Base-by-base conservation (phyloP, 2,113 vertebrate genomes). In the Malurus alboscapulatus region DNA sequence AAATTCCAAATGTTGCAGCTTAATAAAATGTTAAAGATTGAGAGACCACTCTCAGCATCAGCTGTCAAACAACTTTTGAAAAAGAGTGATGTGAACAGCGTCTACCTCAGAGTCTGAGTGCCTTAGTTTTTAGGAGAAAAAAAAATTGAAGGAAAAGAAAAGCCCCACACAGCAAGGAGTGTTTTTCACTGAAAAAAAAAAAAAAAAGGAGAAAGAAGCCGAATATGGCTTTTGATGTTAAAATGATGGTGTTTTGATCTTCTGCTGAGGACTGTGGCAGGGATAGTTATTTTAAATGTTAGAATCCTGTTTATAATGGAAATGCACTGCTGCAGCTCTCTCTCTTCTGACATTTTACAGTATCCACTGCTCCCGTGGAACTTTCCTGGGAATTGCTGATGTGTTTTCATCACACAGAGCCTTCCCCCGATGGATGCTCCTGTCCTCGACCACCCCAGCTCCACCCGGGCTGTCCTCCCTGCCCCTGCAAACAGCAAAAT, bases 21-120 rank as follows among this genome's bases (percentile, higher is more conserved):
- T 97, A 97, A 97, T 98, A 96, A 98, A 98, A 97, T 92, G 97
- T 97, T 98, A 94, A 98, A 97, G 94, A 97, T 88, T 94, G 76
- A n/a, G n/a, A n/a, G n/a, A n/a, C n/a, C n/a, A n/a, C n/a, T 97
- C 97, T 68, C 32, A 97, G 98, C 98, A 98, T 94, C 78, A 93
- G 94, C 98, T 98, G 98, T 98, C 98, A 98, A 98, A 95, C 69
- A 94, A 97, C 95, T 98, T 96, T 94, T 96, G 96, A 97, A 98
- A 97, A 97, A 96, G 97, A 97, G 95, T 96, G 95, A 97, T 93
- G 97, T 89, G 97, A 98, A 97, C 97, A 97, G 92, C 67, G 90
- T 97, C 95, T 84, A 89, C 82, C 77, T 68, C 77, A 44, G 77
- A 91, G 88, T 63, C 87, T 83, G 87, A 78, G 93, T 38, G 34